Conservation (phyloP, 2,113 vertebrate genomes). For the Rhea pennata region DNA sequence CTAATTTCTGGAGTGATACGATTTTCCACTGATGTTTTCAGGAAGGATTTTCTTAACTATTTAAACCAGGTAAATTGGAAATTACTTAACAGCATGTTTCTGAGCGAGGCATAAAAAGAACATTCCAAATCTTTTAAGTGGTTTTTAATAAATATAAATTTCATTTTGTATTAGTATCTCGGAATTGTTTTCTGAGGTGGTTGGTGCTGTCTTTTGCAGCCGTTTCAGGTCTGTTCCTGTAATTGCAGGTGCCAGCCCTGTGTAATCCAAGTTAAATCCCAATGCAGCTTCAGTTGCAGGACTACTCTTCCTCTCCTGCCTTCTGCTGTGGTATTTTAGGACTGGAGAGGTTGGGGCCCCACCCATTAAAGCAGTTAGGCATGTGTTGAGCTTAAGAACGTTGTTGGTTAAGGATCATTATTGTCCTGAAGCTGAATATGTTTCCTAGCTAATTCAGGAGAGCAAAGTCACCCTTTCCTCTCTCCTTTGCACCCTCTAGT, state of each 20-base stretch:
- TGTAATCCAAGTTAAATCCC: neutral
- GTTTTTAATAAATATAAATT: conserved; percentile 59
- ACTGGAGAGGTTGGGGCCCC: neutral
- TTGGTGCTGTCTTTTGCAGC: neutral
- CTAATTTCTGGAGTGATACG: neutral
- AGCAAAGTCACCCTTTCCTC: neutral
- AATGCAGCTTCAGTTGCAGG: neutral
- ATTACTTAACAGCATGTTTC: conserved; percentile 54
- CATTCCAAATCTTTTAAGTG: conserved; percentile 37
- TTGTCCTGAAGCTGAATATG: neutral
- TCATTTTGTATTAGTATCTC: conserved; percentile 42
- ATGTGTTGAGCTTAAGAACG: neutral
- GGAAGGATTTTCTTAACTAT: conserved; percentile 39
- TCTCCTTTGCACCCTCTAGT: neutral
- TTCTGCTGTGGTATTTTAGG: neutral
- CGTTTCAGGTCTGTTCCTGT: neutral
- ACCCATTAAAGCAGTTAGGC: neutral
- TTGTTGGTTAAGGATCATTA: neutral
- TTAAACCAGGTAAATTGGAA: conserved; percentile 45
- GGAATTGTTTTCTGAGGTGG: conserved; percentile 2
- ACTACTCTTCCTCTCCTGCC: neutral
- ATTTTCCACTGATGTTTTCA: conserved; percentile 42
- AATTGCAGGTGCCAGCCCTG: accelerated
- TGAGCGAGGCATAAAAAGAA: neutral
- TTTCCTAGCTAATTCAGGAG: neutral